Percentiles rank a stretch among this genome's conserved stretches.
Conservation (phyloP, 2,888 invertebrate species). For the Stenodema calcarata region DNA sequence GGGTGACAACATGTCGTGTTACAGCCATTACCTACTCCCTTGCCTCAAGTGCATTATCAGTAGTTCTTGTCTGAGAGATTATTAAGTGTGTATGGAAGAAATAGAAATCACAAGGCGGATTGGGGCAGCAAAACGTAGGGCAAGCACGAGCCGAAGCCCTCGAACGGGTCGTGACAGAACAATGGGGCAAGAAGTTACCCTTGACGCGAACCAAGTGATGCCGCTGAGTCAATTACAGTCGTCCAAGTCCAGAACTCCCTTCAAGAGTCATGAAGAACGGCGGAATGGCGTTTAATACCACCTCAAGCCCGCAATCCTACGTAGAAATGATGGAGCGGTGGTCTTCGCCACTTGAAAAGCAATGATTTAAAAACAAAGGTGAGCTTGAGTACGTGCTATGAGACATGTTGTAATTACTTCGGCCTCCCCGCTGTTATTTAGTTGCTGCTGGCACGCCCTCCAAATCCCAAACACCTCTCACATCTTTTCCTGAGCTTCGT, state of each 20-base stretch:
- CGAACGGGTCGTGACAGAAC: background rate
- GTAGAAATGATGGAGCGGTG: background rate
- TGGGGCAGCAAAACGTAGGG: background rate
- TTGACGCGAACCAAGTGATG: background rate
- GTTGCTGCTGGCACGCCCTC: too few species aligned
- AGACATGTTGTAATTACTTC: background rate
- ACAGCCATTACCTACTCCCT: too few species aligned
- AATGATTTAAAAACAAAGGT: background rate
- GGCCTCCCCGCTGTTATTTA: too few species aligned
- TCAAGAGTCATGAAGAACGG: background rate
- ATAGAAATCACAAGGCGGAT: background rate
- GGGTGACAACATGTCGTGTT: too few species aligned
- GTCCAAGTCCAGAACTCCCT: background rate
- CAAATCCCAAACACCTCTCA: too few species aligned
- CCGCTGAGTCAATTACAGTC: background rate
- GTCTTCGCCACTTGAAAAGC: background rate
- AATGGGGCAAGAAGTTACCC: background rate
- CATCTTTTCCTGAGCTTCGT: too few species aligned
- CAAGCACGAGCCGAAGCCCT: background rate
- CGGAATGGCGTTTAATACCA: background rate
- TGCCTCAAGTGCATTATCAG: too few species aligned
- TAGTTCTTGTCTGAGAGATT: too few species aligned
- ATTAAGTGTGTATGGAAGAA: background rate
- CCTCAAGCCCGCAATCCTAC: background rate
- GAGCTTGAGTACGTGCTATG: background rate